Base-by-base conservation (phyloP, 2,888 invertebrate genomes). In the Barypeithes pellucidus region DNA sequence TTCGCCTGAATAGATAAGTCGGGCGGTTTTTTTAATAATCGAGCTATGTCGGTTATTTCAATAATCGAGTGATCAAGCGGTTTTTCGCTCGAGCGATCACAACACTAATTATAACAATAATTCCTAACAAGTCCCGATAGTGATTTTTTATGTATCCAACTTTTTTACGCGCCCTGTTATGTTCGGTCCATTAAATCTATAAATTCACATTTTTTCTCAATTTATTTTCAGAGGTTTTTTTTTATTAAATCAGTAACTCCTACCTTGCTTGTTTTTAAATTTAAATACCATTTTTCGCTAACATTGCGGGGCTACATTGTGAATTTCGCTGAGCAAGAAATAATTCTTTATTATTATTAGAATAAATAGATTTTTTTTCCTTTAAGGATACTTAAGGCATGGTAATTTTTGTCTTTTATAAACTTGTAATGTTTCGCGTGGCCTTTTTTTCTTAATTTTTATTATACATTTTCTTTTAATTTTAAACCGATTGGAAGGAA, bases 201-300 rank as follows among this genome's bases (percentile, higher is more conserved):
- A 24, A 24, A 24, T 52, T 22, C 29, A 9, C 29, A 52, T 52
- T 52, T 52, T 52, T 24, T 0, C 12, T 52, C 14, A 8, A 14
- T 52, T 52, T 52, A 11, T 43, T 43, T 43, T 52, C 24, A 52
- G 29, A 52, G 52, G 52, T 24, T 24, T 52, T 52, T 16, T 4
- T 57, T 57, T 33, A 57, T 33, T 57, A 16, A 16, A 7, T 33
- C 33, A 57, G 16, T 33, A 33, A 47, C 39, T 68, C 24, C 24
- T 67, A 68, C 50, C 52, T 68, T 50, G 60, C 39, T 52, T 68
- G n/a, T n/a, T 61, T 60, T 61, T 41, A 67, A 45, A n/a, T 29
- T 66, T 12, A 52, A 39, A 52, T 61, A 68, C 68, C 52, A 61
- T 61, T 68, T 47, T 33, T 22, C 39, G 16, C 47, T 18, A 61